These are phyloP conservation scores for Gymnorhina tibicen DNA, from an alignment of 2,113 vertebrate species.

Conservation along the genomic window DNA sequence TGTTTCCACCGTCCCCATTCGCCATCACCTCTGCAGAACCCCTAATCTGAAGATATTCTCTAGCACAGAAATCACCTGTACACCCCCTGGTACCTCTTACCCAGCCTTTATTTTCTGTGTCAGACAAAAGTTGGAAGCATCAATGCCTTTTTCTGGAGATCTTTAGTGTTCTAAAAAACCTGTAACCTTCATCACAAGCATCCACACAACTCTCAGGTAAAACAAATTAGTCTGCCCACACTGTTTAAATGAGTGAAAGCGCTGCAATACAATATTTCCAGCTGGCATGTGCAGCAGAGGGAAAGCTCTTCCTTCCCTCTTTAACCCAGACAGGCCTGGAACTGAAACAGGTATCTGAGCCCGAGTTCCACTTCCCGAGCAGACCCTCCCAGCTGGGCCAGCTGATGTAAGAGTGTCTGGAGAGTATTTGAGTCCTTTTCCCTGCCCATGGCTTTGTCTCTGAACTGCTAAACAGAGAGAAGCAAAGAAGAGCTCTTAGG, in stretches of 20 bases:
- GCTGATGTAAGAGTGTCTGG: neutral
- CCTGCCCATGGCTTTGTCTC: conserved; percentile 20
- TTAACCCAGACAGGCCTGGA: neutral
- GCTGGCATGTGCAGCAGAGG: neutral
- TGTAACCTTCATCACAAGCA: neutral
- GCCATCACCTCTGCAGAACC: neutral
- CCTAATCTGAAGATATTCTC: neutral
- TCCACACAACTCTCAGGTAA: neutral
- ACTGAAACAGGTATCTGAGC: neutral
- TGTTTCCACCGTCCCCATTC: neutral
- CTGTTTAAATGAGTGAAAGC: neutral
- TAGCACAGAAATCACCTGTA: neutral
- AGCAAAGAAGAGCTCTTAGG: neutral
- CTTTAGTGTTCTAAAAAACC: neutral
- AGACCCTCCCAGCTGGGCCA: neutral
- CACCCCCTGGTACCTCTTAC: neutral
- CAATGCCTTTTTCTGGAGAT: neutral
- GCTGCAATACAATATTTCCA: neutral
- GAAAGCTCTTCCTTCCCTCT: neutral
- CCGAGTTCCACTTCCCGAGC: neutral
- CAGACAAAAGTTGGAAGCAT: neutral
- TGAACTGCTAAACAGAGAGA: conserved; percentile 9
- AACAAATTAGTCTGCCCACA: neutral
- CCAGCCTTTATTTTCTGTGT: neutral
- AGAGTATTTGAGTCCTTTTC: neutral